Conservation (phyloP, 2,888 invertebrate genomes). For the Drosophila stalkeri region DNA sequence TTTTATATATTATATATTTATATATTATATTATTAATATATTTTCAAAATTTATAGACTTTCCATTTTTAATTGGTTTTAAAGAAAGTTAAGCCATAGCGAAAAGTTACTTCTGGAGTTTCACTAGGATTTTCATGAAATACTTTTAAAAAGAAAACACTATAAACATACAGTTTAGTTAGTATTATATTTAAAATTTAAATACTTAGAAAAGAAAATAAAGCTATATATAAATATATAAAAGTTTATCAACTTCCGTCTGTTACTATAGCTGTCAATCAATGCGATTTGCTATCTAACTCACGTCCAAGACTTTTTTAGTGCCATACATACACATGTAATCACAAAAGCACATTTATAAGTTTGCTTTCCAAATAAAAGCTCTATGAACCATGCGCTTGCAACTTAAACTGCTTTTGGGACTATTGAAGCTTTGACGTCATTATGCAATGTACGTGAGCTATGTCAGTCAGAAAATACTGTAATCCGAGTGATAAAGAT, state of each 20-base stretch:
- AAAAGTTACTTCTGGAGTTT: no score
- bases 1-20: no score
- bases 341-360: neutral
- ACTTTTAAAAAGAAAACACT: no score
- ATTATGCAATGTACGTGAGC: neutral
- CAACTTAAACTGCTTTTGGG: neutral
- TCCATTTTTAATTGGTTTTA: no score
- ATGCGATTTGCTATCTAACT: neutral
- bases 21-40: no score
- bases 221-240: neutral
- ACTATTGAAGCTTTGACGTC: neutral
- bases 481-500: neutral
- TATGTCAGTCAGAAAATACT: neutral
- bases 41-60: no score
- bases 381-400: neutral
- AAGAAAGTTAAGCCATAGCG: no score
- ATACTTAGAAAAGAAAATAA: neutral
- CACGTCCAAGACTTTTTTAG: neutral
- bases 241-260: neutral
- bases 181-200: neutral
- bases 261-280: neutral
- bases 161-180: no score
- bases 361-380: constrained; percentile 8
- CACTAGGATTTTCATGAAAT: no score
- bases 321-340: neutral